phyloP scores from a whole-genome alignment of 2,113 vertebrate species.

The Stegostoma tigrinum region DNA sequence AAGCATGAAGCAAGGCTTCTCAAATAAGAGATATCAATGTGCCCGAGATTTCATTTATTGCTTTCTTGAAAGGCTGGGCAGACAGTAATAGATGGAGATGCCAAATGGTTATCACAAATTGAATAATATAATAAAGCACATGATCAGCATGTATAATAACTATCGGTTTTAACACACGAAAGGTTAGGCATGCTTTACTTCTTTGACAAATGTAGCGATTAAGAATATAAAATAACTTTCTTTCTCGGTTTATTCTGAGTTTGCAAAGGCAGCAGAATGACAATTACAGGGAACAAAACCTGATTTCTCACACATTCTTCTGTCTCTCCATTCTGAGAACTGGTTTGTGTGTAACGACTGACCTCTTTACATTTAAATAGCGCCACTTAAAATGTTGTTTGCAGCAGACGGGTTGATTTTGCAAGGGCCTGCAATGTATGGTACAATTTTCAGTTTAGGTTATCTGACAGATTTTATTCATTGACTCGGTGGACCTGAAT shows the following conservation, averaged over 20 bases:
- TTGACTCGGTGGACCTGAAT: no score
- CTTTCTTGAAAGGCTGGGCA: neutral
- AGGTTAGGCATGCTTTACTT: neutral
- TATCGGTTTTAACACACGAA: neutral
- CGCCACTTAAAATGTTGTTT: neutral
- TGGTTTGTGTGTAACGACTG: no score
- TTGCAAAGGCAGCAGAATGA: neutral
- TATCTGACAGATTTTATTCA: neutral
- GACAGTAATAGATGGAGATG: slow-evolving; percentile 32
- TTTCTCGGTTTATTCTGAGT: neutral
- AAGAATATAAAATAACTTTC: neutral
- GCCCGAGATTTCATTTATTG: neutral
- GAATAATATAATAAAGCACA: slow-evolving; percentile 29
- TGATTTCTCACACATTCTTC: neutral
- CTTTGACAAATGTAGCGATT: neutral
- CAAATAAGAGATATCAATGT: slow-evolving; percentile 11
- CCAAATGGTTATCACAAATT: slow-evolving; percentile 28
- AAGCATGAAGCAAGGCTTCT: neutral
- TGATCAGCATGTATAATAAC: slow-evolving; percentile 20
- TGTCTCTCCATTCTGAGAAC: neutral
- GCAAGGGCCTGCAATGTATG: neutral
- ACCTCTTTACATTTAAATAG: neutral
- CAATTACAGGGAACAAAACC: neutral
- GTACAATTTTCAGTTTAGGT: neutral
- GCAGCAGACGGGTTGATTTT: neutral